Evolutionary conservation across 2,888 invertebrate genomes (phyloP), one percentile per base, ranked within the genome.

Genomic region (Crossocerus cetratus): DNA sequence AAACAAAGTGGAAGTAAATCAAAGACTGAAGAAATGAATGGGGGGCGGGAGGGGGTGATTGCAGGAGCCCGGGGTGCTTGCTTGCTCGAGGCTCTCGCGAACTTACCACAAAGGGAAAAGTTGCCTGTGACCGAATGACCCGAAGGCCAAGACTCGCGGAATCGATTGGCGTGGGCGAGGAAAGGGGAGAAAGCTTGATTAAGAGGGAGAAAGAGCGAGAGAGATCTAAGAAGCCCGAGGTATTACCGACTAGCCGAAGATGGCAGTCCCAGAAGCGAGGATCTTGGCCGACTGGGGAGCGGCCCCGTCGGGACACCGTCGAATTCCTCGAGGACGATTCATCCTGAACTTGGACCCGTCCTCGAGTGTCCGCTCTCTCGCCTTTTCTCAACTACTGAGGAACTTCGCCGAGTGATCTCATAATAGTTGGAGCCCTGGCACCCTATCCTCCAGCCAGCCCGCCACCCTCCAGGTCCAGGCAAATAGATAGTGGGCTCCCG

Each of bases 301-400:
- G 8, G 1, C 8, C 8, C 32, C 5, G 32, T 43, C 3, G 13
- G 18, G 16, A 58, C 56, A 22, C 20, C 21, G 42, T 8, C 16
- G 66, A 77, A 78, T 77, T 71, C 74, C 77, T 57, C 53, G 53
- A 61, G 64, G 64, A 72, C 78, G 72, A 76, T 75, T 75, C 78
- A 58, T 78, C 57, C 72, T 45, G 43, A 72, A 72, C 69, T 70
- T 63, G 53, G 65, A 66, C 53, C 69, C 66, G 44, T 59, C 63
- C 54, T 20, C 60, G 49, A 13, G n/a, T 49, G 65, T 60, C 44
- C 44, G 43, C 61, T 63, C 65, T 45, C 13, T 23, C 43, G 22
- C 22, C 43, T 53, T 20, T 32, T 42, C 42, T 8, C 20, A 18
- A 22, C 62, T 59, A 20, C 18, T 60, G 42, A 62, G 1, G 58